These are phyloP conservation scores for Griposia aprilina DNA, from an alignment of 2,888 invertebrate genomes.

Conservation along the genomic window DNA sequence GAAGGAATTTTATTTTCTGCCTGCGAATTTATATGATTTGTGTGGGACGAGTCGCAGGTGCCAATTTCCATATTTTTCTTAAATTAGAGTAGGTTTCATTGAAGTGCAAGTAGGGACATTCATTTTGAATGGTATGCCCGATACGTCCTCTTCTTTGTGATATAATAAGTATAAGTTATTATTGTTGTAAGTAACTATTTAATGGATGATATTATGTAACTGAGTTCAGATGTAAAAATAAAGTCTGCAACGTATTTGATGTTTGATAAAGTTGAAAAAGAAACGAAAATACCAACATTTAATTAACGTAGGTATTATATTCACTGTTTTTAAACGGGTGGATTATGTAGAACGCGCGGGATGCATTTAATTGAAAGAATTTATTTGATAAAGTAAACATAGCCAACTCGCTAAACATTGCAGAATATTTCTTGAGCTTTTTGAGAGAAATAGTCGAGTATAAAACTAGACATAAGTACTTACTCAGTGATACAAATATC, in stretches of 20 bases:
- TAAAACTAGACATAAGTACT: background rate
- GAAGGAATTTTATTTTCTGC: background rate
- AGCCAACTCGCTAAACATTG: background rate
- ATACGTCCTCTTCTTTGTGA: background rate
- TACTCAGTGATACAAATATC: background rate
- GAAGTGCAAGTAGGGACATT: background rate
- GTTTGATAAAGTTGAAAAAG: background rate
- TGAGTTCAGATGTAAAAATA: background rate
- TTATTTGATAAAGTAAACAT: background rate
- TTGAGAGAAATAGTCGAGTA: no score
- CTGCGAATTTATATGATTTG: constrained; percentile 4
- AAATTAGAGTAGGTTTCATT: constrained; percentile 8
- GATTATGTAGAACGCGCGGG: background rate
- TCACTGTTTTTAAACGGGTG: background rate
- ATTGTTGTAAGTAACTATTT: background rate
- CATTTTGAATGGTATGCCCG: background rate
- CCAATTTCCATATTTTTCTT: constrained; percentile 1
- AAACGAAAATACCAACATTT: background rate
- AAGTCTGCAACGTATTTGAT: background rate
- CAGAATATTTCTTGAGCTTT: background rate
- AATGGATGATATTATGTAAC: background rate
- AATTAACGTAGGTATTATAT: background rate
- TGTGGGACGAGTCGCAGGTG: constrained; percentile 18
- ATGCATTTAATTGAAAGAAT: background rate
- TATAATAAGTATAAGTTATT: background rate